Percentiles rank a stretch among this genome's conserved stretches.
Evolutionary conservation across 1,140 invertebrate species (phyloP).

Genomic region (Aethina tumida): DNA sequence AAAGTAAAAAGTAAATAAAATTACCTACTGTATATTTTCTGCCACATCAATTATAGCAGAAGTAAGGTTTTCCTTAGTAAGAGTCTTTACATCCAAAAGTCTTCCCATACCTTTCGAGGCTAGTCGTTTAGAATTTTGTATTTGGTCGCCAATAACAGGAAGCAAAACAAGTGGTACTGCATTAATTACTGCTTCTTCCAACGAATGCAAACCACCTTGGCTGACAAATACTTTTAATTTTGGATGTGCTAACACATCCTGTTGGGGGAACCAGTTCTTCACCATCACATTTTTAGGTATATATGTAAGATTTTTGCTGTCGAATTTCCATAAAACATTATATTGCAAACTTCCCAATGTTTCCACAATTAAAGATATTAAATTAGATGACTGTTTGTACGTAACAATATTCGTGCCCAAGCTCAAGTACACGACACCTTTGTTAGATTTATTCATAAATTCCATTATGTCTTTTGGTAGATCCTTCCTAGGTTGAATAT

Average conservation of each 20-base stretch:
- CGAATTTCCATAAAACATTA: conserved; percentile 46
- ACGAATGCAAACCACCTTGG: conserved; percentile 50
- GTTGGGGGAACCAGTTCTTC: conserved; percentile 59
- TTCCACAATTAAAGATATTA: conserved; percentile 38
- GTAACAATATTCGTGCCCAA: conserved; percentile 44
- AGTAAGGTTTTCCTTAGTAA: conserved; percentile 27
- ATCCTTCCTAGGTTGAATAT: conserved; percentile 33
- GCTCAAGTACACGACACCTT: conserved; percentile 48
- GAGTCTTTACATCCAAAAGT: conserved; percentile 21
- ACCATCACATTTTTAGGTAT: conserved; percentile 50
- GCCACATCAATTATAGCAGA: conserved; percentile 21
- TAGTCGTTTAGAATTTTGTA: conserved; percentile 21
- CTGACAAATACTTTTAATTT: conserved; percentile 48
- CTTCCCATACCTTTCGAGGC: conserved; percentile 26
- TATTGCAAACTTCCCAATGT: conserved; percentile 40
- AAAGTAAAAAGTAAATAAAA: neutral
- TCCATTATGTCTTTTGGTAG: conserved; percentile 34
- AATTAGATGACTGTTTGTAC: conserved; percentile 39
- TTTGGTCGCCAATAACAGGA: conserved; percentile 34
- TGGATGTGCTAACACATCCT: conserved; percentile 51
- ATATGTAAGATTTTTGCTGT: conserved; percentile 39
- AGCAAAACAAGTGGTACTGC: conserved; percentile 46
- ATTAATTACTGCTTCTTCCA: conserved; percentile 45
- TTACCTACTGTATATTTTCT: conserved; percentile 8
- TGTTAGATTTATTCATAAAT: conserved; percentile 34